Percentiles rank a stretch among this genome's conserved stretches.
phyloP scores from a whole-genome alignment of 2,113 vertebrate species.

The Tyto alba region DNA sequence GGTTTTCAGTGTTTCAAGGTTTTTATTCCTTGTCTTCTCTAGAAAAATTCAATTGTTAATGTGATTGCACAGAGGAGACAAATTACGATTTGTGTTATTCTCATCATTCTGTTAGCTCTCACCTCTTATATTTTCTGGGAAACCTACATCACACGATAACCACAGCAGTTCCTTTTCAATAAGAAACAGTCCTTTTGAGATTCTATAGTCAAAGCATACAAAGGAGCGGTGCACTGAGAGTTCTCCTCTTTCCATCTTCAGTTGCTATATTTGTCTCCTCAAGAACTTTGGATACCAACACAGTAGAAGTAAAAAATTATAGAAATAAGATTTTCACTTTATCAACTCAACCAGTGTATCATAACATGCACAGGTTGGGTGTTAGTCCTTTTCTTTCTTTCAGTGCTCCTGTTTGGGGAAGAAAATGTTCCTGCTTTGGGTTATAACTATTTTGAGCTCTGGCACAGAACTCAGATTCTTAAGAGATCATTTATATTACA shows the following conservation, averaged over 20 bases:
- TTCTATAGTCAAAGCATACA: background rate
- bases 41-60: background rate
- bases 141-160: background rate
- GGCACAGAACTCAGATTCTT: conserved; percentile 51
- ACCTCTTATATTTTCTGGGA: conserved; percentile 12
- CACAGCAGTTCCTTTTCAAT: background rate
- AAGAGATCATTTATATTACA: conserved; percentile 58
- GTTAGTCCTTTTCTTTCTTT: conserved; percentile 25
- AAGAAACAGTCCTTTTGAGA: background rate
- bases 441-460: conserved; percentile 62
- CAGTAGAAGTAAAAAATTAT: background rate
- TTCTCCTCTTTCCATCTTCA: background rate
- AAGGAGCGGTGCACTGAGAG: background rate
- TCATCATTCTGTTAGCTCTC: background rate
- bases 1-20: background rate
- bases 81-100: background rate
- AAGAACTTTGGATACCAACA: background rate
- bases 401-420: conserved; percentile 31
- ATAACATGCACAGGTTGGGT: background rate
- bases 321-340: background rate
- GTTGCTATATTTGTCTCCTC: conserved; percentile 1
- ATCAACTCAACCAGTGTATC: background rate
- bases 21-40: background rate
- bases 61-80: background rate
- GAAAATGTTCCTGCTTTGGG: conserved; percentile 53